Evolutionary conservation across 2,888 invertebrate genomes (phyloP).

Genomic region (Apamea anceps): DNA sequence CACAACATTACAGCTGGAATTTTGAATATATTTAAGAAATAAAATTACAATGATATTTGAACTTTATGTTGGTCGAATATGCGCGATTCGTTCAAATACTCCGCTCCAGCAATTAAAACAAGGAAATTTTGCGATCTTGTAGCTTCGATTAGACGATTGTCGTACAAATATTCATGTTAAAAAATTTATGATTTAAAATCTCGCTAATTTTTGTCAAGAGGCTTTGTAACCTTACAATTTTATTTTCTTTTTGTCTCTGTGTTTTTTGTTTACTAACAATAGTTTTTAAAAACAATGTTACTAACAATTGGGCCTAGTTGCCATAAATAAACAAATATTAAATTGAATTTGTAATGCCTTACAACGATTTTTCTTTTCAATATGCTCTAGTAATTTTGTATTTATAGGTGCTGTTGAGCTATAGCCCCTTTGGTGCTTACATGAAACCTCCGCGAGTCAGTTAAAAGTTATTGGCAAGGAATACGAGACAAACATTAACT

Average conservation of each 20-base stretch:
- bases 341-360: no score
- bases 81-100: neutral
- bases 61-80: neutral
- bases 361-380: neutral
- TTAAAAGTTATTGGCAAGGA: no score
- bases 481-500: no score
- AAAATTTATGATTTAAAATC: neutral
- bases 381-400: neutral
- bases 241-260: no score
- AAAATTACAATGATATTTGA: constrained; percentile 1
- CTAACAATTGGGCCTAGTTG: no score
- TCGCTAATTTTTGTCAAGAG: neutral
- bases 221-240: no score
- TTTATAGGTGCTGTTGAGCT: neutral
- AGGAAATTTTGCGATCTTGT: neutral
- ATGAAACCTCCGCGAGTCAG: no score
- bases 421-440: no score
- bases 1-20: neutral
- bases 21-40: constrained; percentile 4
- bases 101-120: neutral
- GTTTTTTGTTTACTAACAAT: no score
- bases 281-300: no score
- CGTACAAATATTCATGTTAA: neutral
- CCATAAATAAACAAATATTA: no score
- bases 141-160: neutral